These are phyloP conservation scores for Apamea sordens DNA, from an alignment of 2,888 invertebrate species.

Conservation along the genomic window DNA sequence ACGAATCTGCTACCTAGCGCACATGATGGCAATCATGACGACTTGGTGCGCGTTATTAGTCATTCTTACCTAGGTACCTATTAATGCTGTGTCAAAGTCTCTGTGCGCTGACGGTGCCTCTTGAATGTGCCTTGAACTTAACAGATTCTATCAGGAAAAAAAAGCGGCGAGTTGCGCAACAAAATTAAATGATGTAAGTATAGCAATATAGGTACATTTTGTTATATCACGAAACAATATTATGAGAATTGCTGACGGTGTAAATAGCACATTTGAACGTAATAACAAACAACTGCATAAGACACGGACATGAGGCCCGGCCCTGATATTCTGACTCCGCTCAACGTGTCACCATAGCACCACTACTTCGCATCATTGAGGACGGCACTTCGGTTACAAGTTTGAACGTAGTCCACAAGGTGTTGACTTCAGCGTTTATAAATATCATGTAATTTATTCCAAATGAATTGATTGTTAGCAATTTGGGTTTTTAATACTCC, in stretches of 20 bases:
- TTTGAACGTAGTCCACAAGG: not conserved
- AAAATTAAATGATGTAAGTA: not conserved
- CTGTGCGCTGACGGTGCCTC: not conserved
- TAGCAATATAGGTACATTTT: not conserved
- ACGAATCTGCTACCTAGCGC: conserved; percentile 8
- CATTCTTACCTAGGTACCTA: not conserved
- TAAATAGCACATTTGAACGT: not conserved
- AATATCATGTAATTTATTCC: not conserved
- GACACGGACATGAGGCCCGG: not conserved
- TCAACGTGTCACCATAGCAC: not conserved
- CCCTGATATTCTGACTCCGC: not conserved
- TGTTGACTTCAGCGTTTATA: conserved; percentile 2
- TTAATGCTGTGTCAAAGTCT: not conserved
- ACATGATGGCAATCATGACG: not conserved
- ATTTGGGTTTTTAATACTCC: not conserved
- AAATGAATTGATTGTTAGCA: not conserved
- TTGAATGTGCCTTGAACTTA: not conserved
- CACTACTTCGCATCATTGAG: not conserved
- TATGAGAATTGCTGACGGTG: not conserved
- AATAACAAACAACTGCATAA: not conserved
- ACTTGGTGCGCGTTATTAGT: not conserved
- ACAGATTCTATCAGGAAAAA: not conserved
- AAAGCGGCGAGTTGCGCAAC: not conserved
- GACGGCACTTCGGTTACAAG: not conserved
- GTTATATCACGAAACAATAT: not conserved